Conservation (phyloP, 2,113 vertebrate species). For the Puntigrus tetrazona region DNA sequence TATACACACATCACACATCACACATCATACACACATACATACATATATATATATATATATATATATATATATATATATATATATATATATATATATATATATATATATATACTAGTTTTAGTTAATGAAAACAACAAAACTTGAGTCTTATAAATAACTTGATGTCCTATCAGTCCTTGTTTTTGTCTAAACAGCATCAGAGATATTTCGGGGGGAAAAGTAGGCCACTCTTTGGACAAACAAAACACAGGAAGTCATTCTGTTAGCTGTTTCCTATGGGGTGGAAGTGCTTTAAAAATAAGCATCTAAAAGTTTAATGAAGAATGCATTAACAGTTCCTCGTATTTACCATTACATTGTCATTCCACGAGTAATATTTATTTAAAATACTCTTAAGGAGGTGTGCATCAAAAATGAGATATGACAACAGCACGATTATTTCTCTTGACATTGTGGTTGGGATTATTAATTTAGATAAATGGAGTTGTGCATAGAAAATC, state of each 20-base stretch:
- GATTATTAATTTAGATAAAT: not conserved
- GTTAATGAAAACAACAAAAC: not conserved
- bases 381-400: not conserved
- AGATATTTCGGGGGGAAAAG: not conserved
- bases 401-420: not conserved
- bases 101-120: not conserved
- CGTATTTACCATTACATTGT: not conserved
- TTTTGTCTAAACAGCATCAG: not conserved
- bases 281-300: slow-evolving; percentile 41
- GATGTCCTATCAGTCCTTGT: not conserved
- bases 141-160: not conserved
- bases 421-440: not conserved
- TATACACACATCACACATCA: too few relatives aligned
- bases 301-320: slow-evolving; percentile 46
- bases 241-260: slow-evolving; percentile 31
- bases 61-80: too few relatives aligned
- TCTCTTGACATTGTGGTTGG: not conserved
- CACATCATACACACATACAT: too few relatives aligned
- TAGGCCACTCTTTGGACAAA: slow-evolving; percentile 37
- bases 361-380: not conserved
- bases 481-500: not conserved
- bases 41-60: too few relatives aligned
- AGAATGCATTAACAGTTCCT: slow-evolving; percentile 26
- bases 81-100: too few relatives aligned
- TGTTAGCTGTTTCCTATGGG: slow-evolving; percentile 18